phyloP scores from a whole-genome alignment of 2,113 vertebrate species.

The Pantherophis guttatus region DNA sequence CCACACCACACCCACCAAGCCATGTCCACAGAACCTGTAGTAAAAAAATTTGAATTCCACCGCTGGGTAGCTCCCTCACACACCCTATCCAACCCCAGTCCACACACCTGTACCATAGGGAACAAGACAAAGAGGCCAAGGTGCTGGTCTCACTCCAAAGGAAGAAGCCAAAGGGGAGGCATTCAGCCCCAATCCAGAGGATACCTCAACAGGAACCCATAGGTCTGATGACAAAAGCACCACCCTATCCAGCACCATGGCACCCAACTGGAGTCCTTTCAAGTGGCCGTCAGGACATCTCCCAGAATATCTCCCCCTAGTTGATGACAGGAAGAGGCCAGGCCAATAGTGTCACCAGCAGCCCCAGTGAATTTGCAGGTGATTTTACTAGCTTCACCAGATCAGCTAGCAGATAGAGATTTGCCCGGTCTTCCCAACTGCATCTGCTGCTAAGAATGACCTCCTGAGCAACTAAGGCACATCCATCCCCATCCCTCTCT shows the following conservation, averaged over 20 bases:
- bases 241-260: background rate
- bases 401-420: background rate
- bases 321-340: background rate
- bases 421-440: background rate
- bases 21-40: too few species aligned
- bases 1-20: too few species aligned
- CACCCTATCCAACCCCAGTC: background rate
- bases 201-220: background rate
- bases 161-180: background rate
- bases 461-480: background rate
- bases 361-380: background rate
- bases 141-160: background rate
- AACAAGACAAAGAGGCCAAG: background rate
- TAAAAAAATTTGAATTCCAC: too few species aligned
- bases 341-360: background rate
- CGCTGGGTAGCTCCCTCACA: background rate
- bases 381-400: background rate
- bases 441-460: background rate
- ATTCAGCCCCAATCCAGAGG: background rate
- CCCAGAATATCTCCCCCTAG: background rate
- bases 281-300: background rate
- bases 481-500: background rate
- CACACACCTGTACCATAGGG: background rate
- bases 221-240: background rate
- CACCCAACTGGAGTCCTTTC: background rate